Evolutionary conservation across 2,888 invertebrate genomes (phyloP), one percentile per base, ranked within the genome.

Genomic region (Athetis lepigone): DNA sequence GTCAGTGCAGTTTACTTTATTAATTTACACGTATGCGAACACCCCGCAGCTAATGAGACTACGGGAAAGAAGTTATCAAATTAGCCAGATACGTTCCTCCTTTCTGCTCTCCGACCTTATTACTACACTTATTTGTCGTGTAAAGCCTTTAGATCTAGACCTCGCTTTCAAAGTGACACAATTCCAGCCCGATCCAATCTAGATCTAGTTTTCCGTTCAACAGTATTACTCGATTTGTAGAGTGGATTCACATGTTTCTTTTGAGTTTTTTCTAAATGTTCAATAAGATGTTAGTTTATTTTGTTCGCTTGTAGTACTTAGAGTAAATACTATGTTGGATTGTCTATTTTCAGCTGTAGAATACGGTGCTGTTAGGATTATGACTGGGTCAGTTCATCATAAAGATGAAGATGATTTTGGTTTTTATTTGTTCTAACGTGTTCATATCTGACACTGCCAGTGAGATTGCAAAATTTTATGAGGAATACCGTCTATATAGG

Each of bases 1-100:
- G 16, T 9, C 29, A n/a, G n/a, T 1, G 23, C 29, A 42, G 36
- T 27, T 23, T 59, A 39, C 21, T 27, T 68, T 43, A 59, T 54
- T 68, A 39, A 25, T 37, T 39, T 18, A 52, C 16, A 45, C 49
- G 18, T 25, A 40, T 45, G 33, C 23, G 27, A 40, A 39, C 19
- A 33, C 23, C 29, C 11, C n/a, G 36, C n/a, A 23, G 9, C 40
- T 51, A 56, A 46, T 37, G 46, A 40, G 23, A 55, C 50, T 51
- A 16, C 39, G 19, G 9, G 39, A 60, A 54, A 54, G 18, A 54
- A 58, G 18, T 58, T 54, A 74, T 50, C 27, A 52, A 55, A 69
- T 60, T 46, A 60, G 9, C 19, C 23, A 8, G 21, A 39, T 16
- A 52, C 16, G 18, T 39, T n/a, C n/a, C n/a, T n/a, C n/a, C n/a